phyloP scores from a whole-genome alignment of 2,113 vertebrate species.

The Notothenia rossii region DNA sequence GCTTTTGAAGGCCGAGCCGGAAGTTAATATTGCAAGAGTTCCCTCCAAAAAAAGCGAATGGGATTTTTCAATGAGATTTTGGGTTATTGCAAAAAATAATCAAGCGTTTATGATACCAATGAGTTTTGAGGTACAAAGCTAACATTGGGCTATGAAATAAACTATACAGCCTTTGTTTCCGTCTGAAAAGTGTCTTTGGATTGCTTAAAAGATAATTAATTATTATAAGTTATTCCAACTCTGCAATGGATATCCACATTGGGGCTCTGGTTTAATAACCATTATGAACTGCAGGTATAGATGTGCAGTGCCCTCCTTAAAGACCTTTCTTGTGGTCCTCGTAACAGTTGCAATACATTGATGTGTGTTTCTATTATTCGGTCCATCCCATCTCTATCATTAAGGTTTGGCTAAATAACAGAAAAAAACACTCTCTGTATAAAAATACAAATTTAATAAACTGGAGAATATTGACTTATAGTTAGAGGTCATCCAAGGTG shows the following conservation, averaged over 20 bases:
- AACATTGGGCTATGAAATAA: too few species aligned
- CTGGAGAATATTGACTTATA: neutral
- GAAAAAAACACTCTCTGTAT: neutral
- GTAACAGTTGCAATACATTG: neutral
- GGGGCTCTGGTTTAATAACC: neutral
- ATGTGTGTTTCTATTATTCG: neutral
- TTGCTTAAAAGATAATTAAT: neutral
- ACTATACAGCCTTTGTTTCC: too few species aligned
- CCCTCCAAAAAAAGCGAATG: too few species aligned
- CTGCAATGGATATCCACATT: neutral
- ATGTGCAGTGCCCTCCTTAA: neutral
- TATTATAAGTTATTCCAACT: neutral
- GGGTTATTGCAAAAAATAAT: too few species aligned
- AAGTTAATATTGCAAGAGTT: too few species aligned
- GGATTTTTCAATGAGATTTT: too few species aligned
- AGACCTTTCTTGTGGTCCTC: neutral
- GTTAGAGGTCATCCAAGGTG: constrained; percentile 8
- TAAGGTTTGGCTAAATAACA: neutral
- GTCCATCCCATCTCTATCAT: too few species aligned
- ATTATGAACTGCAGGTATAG: neutral
- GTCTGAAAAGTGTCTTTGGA: neutral
- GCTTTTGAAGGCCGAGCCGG: neutral
- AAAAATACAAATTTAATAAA: too few species aligned
- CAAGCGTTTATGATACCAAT: too few species aligned
- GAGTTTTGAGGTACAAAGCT: too few species aligned